Percentiles rank a stretch among this genome's conserved stretches.
Conservation (phyloP, 2,888 invertebrate genomes). For the Sphaerophoria taeniata region DNA sequence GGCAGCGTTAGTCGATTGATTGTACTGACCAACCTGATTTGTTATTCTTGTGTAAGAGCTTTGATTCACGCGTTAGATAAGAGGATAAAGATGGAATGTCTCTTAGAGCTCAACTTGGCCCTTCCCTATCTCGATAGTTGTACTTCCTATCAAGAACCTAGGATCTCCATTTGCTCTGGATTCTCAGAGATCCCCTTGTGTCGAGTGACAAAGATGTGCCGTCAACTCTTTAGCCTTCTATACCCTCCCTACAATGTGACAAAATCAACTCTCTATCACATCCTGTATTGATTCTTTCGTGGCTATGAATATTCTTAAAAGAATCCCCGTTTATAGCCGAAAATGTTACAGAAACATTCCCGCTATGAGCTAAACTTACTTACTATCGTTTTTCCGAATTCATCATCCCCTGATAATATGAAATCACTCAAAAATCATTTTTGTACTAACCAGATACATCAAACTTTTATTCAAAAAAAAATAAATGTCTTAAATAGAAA, state of each 20-base stretch:
- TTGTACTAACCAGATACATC: neutral
- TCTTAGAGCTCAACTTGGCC: neutral
- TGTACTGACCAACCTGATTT: neutral
- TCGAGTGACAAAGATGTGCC: neutral
- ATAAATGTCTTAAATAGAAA: neutral
- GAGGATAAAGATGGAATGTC: neutral
- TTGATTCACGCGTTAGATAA: neutral
- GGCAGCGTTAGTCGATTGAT: neutral
- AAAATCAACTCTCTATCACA: neutral
- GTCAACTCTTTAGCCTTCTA: conserved; percentile 3
- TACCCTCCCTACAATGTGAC: neutral
- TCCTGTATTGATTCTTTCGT: neutral
- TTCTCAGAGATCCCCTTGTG: neutral
- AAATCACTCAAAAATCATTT: neutral
- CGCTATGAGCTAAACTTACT: neutral
- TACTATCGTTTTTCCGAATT: conserved; percentile 1
- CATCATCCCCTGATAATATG: neutral
- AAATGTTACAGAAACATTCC: conserved; percentile 1
- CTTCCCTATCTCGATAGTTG: too few relatives aligned
- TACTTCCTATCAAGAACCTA: neutral
- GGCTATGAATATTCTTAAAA: neutral
- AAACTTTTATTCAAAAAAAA: neutral
- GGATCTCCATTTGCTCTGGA: neutral
- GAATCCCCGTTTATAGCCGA: neutral
- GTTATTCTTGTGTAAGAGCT: neutral